Percentiles rank a stretch among this genome's conserved stretches.
phyloP scores from a whole-genome alignment of 2,797 vertebrate genomes.

The Cossypha dichroa region DNA sequence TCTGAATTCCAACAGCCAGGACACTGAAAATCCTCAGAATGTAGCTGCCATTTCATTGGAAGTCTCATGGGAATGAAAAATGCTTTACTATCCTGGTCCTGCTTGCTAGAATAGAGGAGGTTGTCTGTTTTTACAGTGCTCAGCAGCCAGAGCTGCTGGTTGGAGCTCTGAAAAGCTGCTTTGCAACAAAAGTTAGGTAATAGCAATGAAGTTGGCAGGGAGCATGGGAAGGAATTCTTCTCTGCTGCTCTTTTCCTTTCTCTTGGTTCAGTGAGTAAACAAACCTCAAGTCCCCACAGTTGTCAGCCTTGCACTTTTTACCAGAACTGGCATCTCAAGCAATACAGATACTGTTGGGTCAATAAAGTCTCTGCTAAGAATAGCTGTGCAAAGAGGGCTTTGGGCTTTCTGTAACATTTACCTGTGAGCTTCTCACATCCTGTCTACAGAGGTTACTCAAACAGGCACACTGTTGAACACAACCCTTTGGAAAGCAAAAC shows the following conservation, averaged over 20 bases:
- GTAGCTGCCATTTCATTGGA: background rate
- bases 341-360: background rate
- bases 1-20: background rate
- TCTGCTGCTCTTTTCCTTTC: background rate
- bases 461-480: background rate
- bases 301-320: background rate
- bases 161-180: background rate
- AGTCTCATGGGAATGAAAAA: background rate
- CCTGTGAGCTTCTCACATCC: background rate
- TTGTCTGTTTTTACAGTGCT: background rate
- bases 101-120: background rate
- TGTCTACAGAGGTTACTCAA: background rate
- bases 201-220: background rate
- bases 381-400: background rate
- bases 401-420: background rate
- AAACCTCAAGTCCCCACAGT: background rate
- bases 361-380: constrained; percentile 7
- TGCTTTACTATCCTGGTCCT: background rate
- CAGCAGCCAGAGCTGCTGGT: background rate
- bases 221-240: background rate
- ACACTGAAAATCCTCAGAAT: background rate
- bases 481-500: background rate
- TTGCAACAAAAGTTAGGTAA: background rate
- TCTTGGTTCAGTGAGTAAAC: background rate
- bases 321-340: background rate